Evolutionary conservation across 2,888 invertebrate genomes (phyloP).

Genomic region (Euspilapteryx auroguttella): DNA sequence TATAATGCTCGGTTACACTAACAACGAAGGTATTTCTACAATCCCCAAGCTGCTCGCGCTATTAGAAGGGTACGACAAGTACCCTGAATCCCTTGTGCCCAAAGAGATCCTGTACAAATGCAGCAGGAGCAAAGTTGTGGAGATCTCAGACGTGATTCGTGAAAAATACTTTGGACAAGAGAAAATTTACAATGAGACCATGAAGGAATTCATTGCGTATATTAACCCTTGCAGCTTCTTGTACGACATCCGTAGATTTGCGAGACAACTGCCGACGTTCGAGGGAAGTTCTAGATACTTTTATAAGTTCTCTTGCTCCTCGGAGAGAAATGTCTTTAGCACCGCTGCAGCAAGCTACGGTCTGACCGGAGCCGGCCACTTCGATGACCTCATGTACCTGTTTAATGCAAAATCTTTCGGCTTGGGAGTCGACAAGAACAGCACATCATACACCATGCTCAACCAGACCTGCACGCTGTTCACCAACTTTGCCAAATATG

Average conservation of each 20-base stretch:
- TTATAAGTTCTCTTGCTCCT: conserved; percentile 8
- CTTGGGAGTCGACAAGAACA: conserved; percentile 7
- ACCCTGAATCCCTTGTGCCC: conserved; percentile 14
- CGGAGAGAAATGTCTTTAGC: conserved; percentile 7
- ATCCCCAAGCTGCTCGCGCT: conserved; percentile 1
- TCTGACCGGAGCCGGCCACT: conserved; percentile 9
- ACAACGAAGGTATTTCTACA: conserved; percentile 56
- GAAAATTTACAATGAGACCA: conserved; percentile 9
- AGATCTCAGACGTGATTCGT: conserved; percentile 11
- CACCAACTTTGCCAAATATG: conserved; percentile 12
- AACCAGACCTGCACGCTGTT: conserved; percentile 8
- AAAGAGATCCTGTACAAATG: conserved; percentile 6
- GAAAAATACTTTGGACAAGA: conserved; percentile 14
- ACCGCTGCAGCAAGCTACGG: conserved; percentile 6
- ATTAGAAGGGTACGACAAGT: conserved; percentile 10
- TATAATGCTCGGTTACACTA: conserved; percentile 68
- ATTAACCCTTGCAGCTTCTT: conserved; percentile 10
- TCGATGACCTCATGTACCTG: conserved; percentile 11
- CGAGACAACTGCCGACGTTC: conserved; percentile 9
- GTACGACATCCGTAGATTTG: conserved; percentile 13
- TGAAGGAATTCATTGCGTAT: conserved; percentile 12
- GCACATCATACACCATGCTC: conserved; percentile 8
- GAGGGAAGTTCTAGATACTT: conserved; percentile 7
- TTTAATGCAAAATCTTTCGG: conserved; percentile 9
- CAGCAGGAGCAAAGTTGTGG: conserved; percentile 10